Evolutionary conservation across 2,888 invertebrate genomes (phyloP).

Genomic region (Thymelicus acteon): DNA sequence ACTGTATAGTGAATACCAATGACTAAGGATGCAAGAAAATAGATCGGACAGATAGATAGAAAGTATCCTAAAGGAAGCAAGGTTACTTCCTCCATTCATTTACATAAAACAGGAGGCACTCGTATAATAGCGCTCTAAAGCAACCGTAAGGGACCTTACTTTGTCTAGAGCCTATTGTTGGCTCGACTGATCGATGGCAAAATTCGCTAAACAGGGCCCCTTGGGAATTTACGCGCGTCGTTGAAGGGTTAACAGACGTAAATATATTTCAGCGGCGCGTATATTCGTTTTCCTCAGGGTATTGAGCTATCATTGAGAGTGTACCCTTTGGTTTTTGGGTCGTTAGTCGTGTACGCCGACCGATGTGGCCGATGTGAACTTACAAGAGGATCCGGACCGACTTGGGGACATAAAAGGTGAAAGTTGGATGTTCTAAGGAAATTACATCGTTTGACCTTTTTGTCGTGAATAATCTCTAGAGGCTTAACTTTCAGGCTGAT

Average conservation of each 20-base stretch:
- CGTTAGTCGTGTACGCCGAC: constrained; percentile 17
- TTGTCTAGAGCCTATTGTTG: constrained; percentile 27
- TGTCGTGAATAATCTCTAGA: constrained; percentile 7
- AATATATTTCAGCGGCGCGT: constrained; percentile 32
- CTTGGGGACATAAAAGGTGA: constrained; percentile 7
- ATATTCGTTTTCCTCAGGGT: constrained; percentile 30
- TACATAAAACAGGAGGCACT: constrained; percentile 15
- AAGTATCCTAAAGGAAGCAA: background rate
- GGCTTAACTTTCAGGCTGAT: background rate
- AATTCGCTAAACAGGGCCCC: constrained; percentile 31
- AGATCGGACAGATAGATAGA: background rate
- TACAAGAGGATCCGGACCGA: constrained; percentile 4
- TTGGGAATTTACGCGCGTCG: constrained; percentile 35
- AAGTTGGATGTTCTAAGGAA: constrained; percentile 10
- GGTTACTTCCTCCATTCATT: background rate
- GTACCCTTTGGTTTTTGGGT: constrained; percentile 24
- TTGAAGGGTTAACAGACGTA: constrained; percentile 37
- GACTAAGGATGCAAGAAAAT: background rate
- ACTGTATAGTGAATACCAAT: too few relatives aligned
- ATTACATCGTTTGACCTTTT: constrained; percentile 15
- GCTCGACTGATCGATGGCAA: constrained; percentile 30
- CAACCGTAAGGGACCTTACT: constrained; percentile 12
- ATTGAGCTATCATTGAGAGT: constrained; percentile 34
- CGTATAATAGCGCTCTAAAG: constrained; percentile 10
- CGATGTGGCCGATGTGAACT: background rate